These are phyloP conservation scores for Brachionus koreanus DNA, from an alignment of 1,140 invertebrate species.

Conservation along the genomic window DNA sequence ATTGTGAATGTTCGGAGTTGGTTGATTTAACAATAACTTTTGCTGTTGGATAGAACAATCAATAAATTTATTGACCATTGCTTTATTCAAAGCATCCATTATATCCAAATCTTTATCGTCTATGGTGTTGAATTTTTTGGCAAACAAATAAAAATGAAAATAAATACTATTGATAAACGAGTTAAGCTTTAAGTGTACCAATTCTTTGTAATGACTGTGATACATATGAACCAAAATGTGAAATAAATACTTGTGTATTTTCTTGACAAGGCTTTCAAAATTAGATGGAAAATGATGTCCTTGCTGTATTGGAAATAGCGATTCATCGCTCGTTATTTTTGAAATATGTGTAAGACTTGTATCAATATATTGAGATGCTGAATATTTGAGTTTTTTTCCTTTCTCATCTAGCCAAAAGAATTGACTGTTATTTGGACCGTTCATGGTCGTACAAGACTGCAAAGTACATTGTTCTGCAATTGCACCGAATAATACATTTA, in stretches of 20 bases:
- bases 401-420: constrained; percentile 98
- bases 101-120: constrained; percentile 42
- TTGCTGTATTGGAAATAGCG: constrained; percentile 95
- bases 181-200: constrained; percentile 83
- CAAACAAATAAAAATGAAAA: constrained; percentile 42
- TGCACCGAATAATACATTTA: constrained; percentile 92
- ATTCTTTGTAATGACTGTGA: constrained; percentile 91
- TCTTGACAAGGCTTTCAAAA: constrained; percentile 89
- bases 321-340: constrained; percentile 92
- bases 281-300: constrained; percentile 88
- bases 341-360: constrained; percentile 97
- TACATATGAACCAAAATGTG: constrained; percentile 96
- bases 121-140: background rate
- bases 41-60: constrained; percentile 31
- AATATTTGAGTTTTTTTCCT: constrained; percentile 91
- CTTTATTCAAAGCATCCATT: constrained; percentile 37
- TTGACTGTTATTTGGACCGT: constrained; percentile 83
- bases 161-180: constrained; percentile 55
- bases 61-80: constrained; percentile 25
- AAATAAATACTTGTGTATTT: constrained; percentile 90
- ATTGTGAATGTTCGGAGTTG: constrained; percentile 23
- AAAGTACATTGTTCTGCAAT: constrained; percentile 95
- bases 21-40: constrained; percentile 7
- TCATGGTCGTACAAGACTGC: constrained; percentile 87
- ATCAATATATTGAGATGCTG: constrained; percentile 95